Base-by-base conservation (phyloP, 2,888 invertebrate genomes). In the Lasioglossum zephyrum region DNA sequence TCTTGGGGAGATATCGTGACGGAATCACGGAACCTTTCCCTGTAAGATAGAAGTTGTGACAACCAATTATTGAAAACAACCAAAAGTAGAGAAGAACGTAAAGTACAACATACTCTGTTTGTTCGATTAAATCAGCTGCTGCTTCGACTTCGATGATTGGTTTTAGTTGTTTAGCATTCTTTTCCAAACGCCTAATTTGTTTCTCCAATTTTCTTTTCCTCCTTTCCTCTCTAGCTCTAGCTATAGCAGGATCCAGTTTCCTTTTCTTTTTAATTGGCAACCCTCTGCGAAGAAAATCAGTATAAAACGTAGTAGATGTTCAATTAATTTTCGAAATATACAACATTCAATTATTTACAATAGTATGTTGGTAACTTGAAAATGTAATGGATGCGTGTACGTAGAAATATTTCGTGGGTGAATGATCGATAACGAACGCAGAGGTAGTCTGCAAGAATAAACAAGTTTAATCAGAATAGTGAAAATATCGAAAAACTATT, bases 181-280 rank as follows among this genome's bases (percentile, higher is more conserved):
- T 98, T 94, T 98, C 97, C 84, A 99, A 95, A 88, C 97, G 96
- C 77, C 97, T 96, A 88, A 99, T 99, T 94, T 97, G 97, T 94
- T 98, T 99, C 94, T 99, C 99, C 3, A 99, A 89, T 94, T 97
- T 98, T 93, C 96, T 98, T 88, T 97, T 97, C 87, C 96, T 97
- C 77, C 98, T 96, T 0, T 98, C 98, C 93, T 99, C 98, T 91
- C 98, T 96, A 26, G 97, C 97, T 94, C 97, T 97, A 0, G 98
- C 90, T 49, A 99, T 95, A 8, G 96, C 96, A 3, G 98, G 98
- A 95, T 99, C 99, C 0, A 98, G 78, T 93, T 96, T 97, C 94
- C 97, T 98, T 95, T 98, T 99, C 95, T 98, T 99, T 94, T 98
- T 99, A 93, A 99, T 94, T 4, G 99, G 99, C 94, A 98, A 98